Conservation (phyloP, 1,140 invertebrate genomes). For the Popillia japonica region DNA sequence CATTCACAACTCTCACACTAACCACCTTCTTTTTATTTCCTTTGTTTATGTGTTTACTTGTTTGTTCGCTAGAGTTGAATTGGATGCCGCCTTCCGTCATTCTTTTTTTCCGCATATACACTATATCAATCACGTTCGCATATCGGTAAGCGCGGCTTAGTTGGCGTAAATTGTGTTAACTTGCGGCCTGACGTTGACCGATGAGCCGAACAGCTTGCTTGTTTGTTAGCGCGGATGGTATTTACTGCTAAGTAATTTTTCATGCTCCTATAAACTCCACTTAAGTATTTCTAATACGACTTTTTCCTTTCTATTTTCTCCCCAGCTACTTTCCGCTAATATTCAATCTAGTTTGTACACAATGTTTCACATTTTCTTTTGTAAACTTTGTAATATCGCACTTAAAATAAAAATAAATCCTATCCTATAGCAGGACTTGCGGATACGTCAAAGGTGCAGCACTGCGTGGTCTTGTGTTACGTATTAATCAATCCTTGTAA, state of each 20-base stretch:
- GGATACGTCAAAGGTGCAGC: no score
- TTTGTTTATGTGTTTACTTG: no score
- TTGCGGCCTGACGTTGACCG: not conserved
- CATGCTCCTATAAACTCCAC: not conserved
- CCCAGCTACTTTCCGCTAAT: no score
- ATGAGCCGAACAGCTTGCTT: not conserved
- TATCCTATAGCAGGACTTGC: no score
- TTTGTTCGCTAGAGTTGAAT: not conserved
- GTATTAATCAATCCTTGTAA: not conserved
- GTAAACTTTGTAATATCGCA: no score
- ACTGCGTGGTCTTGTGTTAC: no score
- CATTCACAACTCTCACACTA: no score
- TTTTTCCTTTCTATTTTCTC: not conserved
- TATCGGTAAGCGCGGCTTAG: not conserved
- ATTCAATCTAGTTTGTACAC: no score
- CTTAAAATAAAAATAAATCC: no score
- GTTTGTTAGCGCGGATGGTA: not conserved
- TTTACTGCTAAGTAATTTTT: not conserved
- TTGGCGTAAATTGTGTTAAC: not conserved
- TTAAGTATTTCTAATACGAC: not conserved
- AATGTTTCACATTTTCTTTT: no score
- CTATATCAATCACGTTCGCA: slow-evolving; percentile 1
- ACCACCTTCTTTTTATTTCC: no score
- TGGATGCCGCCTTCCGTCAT: not conserved
- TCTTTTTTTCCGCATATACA: not conserved